A percentile compares a stretch with the other conserved stretches of the same genome.
phyloP scores from a whole-genome alignment of 1,140 invertebrate genomes.

The Drosophila arizonae region DNA sequence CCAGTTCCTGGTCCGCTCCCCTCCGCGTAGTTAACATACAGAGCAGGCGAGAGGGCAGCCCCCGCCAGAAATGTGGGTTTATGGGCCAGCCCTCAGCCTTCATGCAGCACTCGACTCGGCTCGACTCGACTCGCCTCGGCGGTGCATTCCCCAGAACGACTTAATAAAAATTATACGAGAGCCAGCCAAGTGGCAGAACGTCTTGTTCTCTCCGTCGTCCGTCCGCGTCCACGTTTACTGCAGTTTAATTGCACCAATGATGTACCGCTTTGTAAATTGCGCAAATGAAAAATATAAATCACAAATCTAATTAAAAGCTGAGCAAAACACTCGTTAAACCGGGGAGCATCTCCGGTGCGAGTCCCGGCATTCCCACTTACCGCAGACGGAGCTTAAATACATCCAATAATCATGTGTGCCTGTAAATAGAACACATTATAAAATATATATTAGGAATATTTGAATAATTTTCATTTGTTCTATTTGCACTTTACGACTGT shows the following conservation, averaged over 20 bases:
- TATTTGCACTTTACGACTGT: neutral
- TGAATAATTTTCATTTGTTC: neutral
- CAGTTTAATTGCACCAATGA: constrained; percentile 72
- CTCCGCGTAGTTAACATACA: neutral
- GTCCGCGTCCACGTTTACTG: constrained; percentile 49
- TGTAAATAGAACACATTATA: constrained; percentile 18
- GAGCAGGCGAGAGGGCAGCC: neutral
- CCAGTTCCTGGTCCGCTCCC: neutral
- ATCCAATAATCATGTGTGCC: neutral
- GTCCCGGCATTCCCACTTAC: constrained; percentile 32
- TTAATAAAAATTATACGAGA: constrained; percentile 76
- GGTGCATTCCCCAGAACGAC: constrained; percentile 58
- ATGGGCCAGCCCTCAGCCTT: constrained; percentile 47
- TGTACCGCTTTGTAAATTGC: constrained; percentile 62
- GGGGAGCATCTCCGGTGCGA: constrained; percentile 5
- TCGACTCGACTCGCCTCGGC: constrained; percentile 11
- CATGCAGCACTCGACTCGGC: constrained; percentile 16
- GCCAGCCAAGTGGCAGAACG: constrained; percentile 33
- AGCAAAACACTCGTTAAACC: constrained; percentile 31
- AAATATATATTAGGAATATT: neutral
- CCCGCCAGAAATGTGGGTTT: constrained; percentile 55
- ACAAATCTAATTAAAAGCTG: constrained; percentile 48
- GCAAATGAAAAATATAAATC: constrained; percentile 65
- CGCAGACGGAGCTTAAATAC: constrained; percentile 10
- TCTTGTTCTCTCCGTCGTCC: constrained; percentile 16